These are phyloP conservation scores for Diplodus puntazzo DNA, from an alignment of 2,797 vertebrate species.

Conservation along the genomic window DNA sequence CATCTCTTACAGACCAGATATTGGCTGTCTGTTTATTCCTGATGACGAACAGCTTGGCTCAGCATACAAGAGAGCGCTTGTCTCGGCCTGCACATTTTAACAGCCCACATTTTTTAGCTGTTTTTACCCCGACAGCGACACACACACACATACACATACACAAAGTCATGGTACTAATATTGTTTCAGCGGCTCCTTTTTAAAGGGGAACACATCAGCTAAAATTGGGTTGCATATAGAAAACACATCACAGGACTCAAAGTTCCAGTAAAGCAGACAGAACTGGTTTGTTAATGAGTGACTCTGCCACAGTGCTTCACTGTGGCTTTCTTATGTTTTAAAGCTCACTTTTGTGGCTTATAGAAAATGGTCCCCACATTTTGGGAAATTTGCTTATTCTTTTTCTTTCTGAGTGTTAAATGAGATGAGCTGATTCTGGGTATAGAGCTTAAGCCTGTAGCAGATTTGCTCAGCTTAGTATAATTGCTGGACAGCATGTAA, in stretches of 20 bases:
- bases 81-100: conserved; percentile 60
- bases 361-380: background rate
- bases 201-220: background rate
- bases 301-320: background rate
- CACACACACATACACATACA: background rate
- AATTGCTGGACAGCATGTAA: background rate
- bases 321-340: background rate
- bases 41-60: conserved; percentile 30
- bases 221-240: background rate
- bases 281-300: background rate
- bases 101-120: conserved; percentile 51
- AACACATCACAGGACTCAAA: background rate
- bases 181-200: background rate
- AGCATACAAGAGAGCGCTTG: conserved; percentile 38
- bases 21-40: conserved; percentile 11
- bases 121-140: conserved; percentile 5
- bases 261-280: background rate
- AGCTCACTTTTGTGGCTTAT: background rate
- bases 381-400: background rate
- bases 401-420: background rate
- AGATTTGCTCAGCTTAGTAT: conserved; percentile 5
- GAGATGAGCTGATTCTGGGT: background rate
- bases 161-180: background rate
- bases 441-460: background rate
- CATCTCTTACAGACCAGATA: background rate